Evolutionary conservation across 37 sponge, comb jelly and placozoan species (phyloP).

Genomic region (Aphrocallistes beatrix): DNA sequence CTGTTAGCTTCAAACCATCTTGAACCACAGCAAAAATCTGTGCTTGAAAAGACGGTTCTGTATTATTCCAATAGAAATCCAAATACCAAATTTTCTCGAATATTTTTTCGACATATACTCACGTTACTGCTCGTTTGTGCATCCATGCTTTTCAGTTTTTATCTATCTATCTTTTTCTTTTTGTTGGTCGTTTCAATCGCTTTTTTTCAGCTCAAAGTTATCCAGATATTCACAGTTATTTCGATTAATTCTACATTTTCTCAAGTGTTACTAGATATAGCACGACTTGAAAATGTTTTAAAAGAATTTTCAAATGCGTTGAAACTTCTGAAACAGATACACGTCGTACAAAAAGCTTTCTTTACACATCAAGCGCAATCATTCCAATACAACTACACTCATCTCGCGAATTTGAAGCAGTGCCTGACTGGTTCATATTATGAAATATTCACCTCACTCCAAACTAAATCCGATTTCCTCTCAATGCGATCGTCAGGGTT

Average conservation of each 20-base stretch:
- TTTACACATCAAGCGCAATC: background rate
- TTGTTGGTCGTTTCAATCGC: background rate
- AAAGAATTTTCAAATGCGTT: background rate
- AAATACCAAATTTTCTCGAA: background rate
- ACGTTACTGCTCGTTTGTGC: background rate
- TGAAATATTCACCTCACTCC: background rate
- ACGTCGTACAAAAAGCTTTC: background rate
- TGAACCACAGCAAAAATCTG: background rate
- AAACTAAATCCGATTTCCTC: background rate
- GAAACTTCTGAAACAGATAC: background rate
- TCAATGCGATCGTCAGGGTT: background rate
- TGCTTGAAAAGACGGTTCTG: background rate
- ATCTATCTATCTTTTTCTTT: background rate
- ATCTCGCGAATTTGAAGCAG: background rate
- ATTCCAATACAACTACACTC: background rate
- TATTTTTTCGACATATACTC: background rate
- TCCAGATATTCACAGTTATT: background rate
- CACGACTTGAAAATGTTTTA: background rate
- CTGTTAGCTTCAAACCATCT: background rate
- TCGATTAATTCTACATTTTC: background rate
- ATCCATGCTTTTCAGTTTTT: background rate
- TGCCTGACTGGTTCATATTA: background rate
- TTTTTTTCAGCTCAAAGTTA: background rate
- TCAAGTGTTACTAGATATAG: background rate
- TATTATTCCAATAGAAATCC: background rate